Evolutionary conservation across 2,797 vertebrate species (phyloP).

Genomic region (Knipowitschia caucasica): DNA sequence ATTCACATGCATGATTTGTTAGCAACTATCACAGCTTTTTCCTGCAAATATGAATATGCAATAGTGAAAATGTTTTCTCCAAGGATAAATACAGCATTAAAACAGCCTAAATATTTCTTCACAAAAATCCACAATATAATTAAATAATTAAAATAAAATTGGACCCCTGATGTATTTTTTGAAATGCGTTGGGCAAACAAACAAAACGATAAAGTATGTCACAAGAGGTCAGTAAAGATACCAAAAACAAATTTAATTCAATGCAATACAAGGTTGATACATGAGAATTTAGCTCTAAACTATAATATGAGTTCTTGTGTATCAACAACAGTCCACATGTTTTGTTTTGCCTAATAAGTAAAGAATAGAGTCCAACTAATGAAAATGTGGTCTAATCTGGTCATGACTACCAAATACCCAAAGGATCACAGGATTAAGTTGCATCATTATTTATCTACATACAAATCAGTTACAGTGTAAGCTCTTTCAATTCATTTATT

Average conservation of each 20-base stretch:
- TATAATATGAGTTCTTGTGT: not conserved
- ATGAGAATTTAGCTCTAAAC: not conserved
- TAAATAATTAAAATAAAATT: too few relatives aligned
- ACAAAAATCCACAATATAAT: too few relatives aligned
- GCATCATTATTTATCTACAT: conserved; percentile 3
- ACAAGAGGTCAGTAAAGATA: not conserved
- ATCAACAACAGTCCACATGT: not conserved
- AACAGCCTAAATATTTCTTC: too few relatives aligned
- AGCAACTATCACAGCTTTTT: too few relatives aligned
- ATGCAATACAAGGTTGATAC: too few relatives aligned
- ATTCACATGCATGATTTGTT: too few relatives aligned
- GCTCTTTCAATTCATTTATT: conserved; percentile 64
- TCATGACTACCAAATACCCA: conserved; percentile 3
- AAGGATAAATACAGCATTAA: too few relatives aligned
- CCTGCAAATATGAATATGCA: too few relatives aligned
- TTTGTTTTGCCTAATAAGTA: not conserved
- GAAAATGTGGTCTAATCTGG: conserved; percentile 6
- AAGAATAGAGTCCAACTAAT: not conserved
- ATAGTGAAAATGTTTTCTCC: too few relatives aligned
- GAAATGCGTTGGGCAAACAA: not conserved
- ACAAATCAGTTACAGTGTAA: conserved; percentile 1
- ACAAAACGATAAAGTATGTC: not conserved
- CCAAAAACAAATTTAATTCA: not conserved
- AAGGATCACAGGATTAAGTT: conserved; percentile 7
- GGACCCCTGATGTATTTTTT: not conserved